These are phyloP conservation scores for Strigops habroptila DNA, from an alignment of 2,113 vertebrate species.

Conservation along the genomic window DNA sequence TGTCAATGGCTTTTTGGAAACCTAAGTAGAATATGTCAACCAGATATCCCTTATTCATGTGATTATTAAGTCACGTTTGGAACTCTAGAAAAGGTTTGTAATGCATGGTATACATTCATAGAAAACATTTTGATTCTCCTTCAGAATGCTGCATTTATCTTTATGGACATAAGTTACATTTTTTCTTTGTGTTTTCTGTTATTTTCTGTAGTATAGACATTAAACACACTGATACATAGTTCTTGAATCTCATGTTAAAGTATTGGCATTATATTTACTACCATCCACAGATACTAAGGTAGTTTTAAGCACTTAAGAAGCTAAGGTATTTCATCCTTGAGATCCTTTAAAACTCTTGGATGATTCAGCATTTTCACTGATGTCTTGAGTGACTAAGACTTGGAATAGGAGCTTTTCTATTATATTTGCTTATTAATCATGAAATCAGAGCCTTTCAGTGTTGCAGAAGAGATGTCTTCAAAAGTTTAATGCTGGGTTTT, in stretches of 20 bases:
- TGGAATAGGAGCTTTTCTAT: constrained; percentile 9
- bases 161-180: background rate
- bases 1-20: constrained; percentile 32
- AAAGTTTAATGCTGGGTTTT: background rate
- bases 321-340: constrained; percentile 11
- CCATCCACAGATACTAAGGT: background rate
- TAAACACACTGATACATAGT: background rate
- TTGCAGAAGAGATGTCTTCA: background rate
- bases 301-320: background rate
- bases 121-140: background rate
- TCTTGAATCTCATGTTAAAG: background rate
- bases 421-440: constrained; percentile 48
- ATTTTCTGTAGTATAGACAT: background rate
- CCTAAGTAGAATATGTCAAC: background rate
- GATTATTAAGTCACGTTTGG: background rate
- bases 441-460: constrained; percentile 66
- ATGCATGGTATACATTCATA: background rate
- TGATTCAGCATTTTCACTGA: constrained; percentile 3
- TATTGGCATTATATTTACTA: background rate
- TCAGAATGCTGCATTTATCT: background rate
- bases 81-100: constrained; percentile 49
- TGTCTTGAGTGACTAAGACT: background rate
- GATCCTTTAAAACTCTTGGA: constrained; percentile 14
- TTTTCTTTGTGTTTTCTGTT: constrained; percentile 1
- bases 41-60: background rate